phyloP scores from a whole-genome alignment of 2,113 vertebrate genomes.

The sheep (Ovis aries) region DNA sequence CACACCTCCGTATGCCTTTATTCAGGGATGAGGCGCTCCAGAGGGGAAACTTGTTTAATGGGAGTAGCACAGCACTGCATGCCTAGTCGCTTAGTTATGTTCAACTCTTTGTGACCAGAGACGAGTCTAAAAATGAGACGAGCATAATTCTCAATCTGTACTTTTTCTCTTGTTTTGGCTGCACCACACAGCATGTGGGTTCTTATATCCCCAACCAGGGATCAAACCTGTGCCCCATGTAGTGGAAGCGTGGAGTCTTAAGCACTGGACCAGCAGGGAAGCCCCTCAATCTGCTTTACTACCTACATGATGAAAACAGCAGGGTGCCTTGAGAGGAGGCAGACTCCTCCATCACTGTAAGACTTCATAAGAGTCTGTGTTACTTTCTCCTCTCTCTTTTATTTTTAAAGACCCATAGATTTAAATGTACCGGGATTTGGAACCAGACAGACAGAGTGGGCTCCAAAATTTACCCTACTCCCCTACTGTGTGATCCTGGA shows the following conservation, averaged over 20 bases:
- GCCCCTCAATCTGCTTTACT: not conserved
- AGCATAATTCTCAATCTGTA: not conserved
- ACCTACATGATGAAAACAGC: not conserved
- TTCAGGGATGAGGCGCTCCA: not conserved
- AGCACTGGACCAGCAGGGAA: not conserved
- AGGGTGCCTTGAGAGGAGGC: not conserved
- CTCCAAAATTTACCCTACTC: not conserved
- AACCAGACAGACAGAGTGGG: not conserved
- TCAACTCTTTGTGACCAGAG: not conserved
- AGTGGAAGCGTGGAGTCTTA: not conserved
- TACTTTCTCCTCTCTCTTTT: not conserved
- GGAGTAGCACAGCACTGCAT: rapidly evolving
- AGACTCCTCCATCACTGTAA: not conserved
- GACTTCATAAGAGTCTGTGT: not conserved
- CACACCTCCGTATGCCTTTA: rapidly evolving
- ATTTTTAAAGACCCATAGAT: not conserved
- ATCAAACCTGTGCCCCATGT: not conserved
- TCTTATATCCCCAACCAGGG: not conserved
- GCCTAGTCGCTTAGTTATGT: not conserved
- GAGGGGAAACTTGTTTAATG: not conserved
- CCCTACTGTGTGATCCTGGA: not conserved
- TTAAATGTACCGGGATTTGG: not conserved
- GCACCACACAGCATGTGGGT: not conserved
- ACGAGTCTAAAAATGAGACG: not conserved
- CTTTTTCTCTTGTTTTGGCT: not conserved